Base-by-base conservation (phyloP, 2,113 vertebrate genomes). In the Megaptera novaeangliae region DNA sequence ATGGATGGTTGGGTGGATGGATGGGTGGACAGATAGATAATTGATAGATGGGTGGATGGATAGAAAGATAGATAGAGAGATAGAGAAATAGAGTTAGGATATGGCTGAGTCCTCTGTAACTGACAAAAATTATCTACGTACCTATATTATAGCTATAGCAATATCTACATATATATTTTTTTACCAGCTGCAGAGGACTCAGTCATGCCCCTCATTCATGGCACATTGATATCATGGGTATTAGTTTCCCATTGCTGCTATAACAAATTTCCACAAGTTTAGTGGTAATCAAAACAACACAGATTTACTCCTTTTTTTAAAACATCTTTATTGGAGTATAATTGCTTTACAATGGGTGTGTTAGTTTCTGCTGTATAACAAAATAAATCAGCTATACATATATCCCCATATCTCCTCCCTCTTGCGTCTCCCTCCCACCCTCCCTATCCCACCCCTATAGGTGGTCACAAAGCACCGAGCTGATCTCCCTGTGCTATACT, bases 121-220 rank as follows among this genome's bases (percentile, higher is more conserved):
- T 49, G 57, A 44, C 13, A 36, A 72, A 31, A 81, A 29, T 20
- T 20, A n/a, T 44, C 89, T 27, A 15, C 1, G 2, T 44, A 8
- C 63, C 36, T 55, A 17, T 18, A 2, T 39, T 39, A 71, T 5
- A 57, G 49, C n/a, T 41, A 41, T 31, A 31, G 49, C 27, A 23
- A 69, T 57, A 36, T 31, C 18, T 34, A 15, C 21, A 55, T 3
- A 14, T 8, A 39, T 2, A 17, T 52, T 52, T 44, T 11, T 66
- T 27, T n/a, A 27, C 64, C 18, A 20, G 12, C 29, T 34, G 27
- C 52, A 5, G 39, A 59, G 17, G 69, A 17, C 7, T 8, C 8
- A 0, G 11, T 31, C 6, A 0, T 1, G 13, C 14, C 46, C 41
- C 13, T 15, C 25, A 0, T 44, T 31, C 34, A 3, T 0, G 13